Evolutionary conservation across 1,140 invertebrate species (phyloP).

Genomic region (Pogonus chalceus): DNA sequence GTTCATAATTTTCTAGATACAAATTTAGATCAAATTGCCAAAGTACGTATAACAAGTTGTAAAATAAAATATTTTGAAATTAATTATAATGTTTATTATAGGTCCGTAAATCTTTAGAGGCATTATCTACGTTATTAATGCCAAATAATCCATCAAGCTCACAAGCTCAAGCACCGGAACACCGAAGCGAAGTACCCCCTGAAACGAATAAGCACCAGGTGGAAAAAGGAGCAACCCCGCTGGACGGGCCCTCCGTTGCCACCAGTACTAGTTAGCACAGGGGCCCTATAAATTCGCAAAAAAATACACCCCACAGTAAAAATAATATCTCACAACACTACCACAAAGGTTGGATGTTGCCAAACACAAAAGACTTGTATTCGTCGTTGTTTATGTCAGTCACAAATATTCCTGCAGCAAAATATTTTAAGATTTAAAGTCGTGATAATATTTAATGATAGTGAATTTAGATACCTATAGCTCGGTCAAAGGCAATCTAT

Average conservation of each 20-base stretch:
- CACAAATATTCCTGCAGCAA: too few species aligned
- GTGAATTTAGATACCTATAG: too few species aligned
- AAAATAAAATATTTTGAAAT: conserved; percentile 5
- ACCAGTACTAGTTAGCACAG: not conserved
- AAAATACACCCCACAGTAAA: too few species aligned
- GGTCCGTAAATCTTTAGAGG: conserved; percentile 52
- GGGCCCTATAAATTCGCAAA: too few species aligned
- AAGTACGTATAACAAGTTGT: conserved; percentile 48
- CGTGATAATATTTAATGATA: too few species aligned
- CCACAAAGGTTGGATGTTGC: too few species aligned
- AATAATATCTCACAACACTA: too few species aligned
- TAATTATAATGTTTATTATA: conserved; percentile 28
- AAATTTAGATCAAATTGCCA: conserved; percentile 50
- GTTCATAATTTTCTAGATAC: conserved; percentile 49
- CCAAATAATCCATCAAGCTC: conserved; percentile 16
- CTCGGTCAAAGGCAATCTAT: too few species aligned
- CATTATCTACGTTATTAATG: conserved; percentile 44
- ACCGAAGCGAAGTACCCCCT: not conserved
- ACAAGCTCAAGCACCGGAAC: conserved; percentile 2
- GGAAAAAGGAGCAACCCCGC: not conserved
- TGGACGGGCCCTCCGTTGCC: not conserved
- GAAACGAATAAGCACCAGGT: not conserved
- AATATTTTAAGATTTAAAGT: too few species aligned
- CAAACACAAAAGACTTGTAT: too few species aligned
- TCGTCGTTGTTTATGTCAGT: too few species aligned